A percentile compares a stretch with the other conserved stretches of the same genome.
These are phyloP conservation scores for Autographa gamma DNA, from an alignment of 2,888 invertebrate genomes.

Conservation along the genomic window DNA sequence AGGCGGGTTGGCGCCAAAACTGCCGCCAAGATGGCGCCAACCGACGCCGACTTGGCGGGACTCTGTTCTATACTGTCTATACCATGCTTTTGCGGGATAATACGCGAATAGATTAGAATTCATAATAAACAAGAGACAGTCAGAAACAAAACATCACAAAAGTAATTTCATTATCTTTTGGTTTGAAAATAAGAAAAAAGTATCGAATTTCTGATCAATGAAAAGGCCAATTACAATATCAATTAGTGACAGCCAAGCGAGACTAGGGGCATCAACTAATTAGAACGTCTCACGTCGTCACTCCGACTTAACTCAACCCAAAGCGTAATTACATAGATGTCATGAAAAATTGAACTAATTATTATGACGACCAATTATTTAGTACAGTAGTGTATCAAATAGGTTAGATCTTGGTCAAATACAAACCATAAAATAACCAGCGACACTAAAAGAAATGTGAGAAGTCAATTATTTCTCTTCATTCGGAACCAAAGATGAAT, in stretches of 20 bases:
- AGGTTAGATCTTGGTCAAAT: no score
- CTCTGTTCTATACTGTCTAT: conserved; percentile 57
- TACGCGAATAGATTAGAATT: conserved; percentile 10
- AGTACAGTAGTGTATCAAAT: no score
- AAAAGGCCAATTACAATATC: background rate
- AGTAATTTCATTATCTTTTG: no score
- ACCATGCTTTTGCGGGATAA: conserved; percentile 49
- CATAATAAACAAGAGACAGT: conserved; percentile 23
- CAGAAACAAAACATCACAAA: background rate
- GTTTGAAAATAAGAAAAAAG: no score
- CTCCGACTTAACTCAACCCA: background rate
- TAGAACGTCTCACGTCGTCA: background rate
- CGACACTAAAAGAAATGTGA: background rate
- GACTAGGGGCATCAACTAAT: background rate
- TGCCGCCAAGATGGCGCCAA: conserved; percentile 78
- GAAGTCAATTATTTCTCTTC: no score
- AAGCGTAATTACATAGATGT: background rate
- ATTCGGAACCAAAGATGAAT: background rate
- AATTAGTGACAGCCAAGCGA: background rate
- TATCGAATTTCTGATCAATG: no score
- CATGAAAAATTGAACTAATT: background rate
- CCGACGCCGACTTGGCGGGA: conserved; percentile 62
- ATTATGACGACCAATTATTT: background rate
- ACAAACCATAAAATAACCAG: no score
- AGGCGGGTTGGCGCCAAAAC: conserved; percentile 83